Conservation (phyloP, 2,888 invertebrate species). For the Lamellibrachia satsuma region DNA sequence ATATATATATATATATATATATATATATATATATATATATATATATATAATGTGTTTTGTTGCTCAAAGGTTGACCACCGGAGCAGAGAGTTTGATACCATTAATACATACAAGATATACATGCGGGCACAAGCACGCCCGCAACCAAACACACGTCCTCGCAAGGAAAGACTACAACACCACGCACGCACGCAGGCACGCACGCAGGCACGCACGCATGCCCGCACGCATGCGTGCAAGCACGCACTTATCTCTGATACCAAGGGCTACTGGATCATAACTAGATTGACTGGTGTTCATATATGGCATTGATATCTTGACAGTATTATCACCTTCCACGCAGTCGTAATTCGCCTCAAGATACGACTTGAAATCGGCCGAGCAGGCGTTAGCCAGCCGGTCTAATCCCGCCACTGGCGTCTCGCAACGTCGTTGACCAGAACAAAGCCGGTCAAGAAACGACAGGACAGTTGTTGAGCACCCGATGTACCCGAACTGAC, state of each 20-base stretch:
- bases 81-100: not conserved
- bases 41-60: not conserved
- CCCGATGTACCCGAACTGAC: constrained; percentile 30
- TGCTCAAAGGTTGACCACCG: not conserved
- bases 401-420: constrained; percentile 20
- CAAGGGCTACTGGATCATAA: too few relatives aligned
- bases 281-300: too few relatives aligned
- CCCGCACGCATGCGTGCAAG: too few relatives aligned
- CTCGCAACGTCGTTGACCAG: not conserved
- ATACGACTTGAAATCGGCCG: not conserved
- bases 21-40: too few relatives aligned
- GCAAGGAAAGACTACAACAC: too few relatives aligned
- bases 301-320: not conserved
- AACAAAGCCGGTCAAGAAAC: constrained; percentile 3
- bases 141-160: not conserved
- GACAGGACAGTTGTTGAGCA: constrained; percentile 29
- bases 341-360: constrained; percentile 22
- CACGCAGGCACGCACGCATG: not conserved
- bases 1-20: too few relatives aligned
- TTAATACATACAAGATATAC: not conserved
- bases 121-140: not conserved
- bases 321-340: not conserved
- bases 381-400: not conserved
- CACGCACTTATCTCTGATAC: too few relatives aligned
- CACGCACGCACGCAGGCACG: not conserved